Evolutionary conservation across 1,140 invertebrate species (phyloP).

Genomic region (Aphaenogaster floridana): DNA sequence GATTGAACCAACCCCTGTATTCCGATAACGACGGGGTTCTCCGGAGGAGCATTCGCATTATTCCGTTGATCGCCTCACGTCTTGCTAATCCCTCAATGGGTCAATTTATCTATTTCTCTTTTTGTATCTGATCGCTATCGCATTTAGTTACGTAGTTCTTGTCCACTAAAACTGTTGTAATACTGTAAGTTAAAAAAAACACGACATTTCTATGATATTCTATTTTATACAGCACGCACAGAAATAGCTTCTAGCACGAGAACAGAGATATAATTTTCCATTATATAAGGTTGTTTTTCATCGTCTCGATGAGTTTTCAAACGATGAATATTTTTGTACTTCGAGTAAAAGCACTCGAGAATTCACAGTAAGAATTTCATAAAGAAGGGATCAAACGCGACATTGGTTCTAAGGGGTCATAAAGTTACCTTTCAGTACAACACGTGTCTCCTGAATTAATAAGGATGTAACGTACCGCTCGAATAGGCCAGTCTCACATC

Average conservation of each 20-base stretch:
- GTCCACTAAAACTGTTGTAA: neutral
- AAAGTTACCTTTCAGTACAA: conserved; percentile 26
- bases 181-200: neutral
- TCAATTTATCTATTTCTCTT: neutral
- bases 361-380: conserved; percentile 37
- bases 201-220: neutral
- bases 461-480: conserved; percentile 48
- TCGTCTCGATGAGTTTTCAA: neutral
- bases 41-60: neutral
- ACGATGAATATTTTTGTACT: neutral
- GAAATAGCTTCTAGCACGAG: neutral
- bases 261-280: neutral
- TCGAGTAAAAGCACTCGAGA: neutral
- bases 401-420: conserved; percentile 28
- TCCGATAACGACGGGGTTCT: conserved; percentile 1
- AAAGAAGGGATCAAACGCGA: conserved; percentile 33
- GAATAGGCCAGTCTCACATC: conserved; percentile 31
- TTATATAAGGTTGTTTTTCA: neutral
- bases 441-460: conserved; percentile 61
- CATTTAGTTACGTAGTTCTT: neutral
- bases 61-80: neutral
- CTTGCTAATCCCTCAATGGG: neutral
- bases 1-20: conserved; percentile 12
- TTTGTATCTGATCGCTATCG: neutral
- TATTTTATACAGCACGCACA: neutral